Evolutionary conservation across 2,888 invertebrate genomes (phyloP), one percentile per base, ranked within the genome.

Genomic region (Lasius platythorax): DNA sequence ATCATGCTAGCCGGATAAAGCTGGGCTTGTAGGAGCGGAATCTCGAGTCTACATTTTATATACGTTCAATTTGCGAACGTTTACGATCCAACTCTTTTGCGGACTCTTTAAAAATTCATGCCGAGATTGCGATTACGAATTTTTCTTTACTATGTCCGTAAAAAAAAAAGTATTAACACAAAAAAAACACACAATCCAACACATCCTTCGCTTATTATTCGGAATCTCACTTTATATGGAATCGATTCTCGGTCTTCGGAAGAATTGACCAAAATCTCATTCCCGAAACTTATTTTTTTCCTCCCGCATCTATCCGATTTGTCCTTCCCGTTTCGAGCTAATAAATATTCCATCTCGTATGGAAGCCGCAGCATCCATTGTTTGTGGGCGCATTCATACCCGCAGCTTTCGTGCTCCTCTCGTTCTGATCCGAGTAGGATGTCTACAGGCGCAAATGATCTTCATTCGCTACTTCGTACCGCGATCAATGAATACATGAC

Each of bases 311-410:
- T 37, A 37, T 37, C 37, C 56, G 37, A 73, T 18, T 28, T 64
- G 64, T 61, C 58, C 61, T 75, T 76, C 33, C 58, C 63, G 43
- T 66, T 87, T 82, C 81, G 67, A 67, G 74, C 79, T 79, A 72
- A 88, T 88, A 87, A 87, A 88, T 87, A 85, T 63, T 74, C 53
- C 70, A 63, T 78, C 40, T 37, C 64, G 46, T 5, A 50, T 50
- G 18, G 46, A 40, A 43, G 73, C 63, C 53, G 23, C 18, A 40
- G n/a, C 75, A 40, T 11, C 46, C 76, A 53, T 50, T 75, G 50
- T 82, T 67, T 66, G 63, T 12, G n/a, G 30, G 9, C 2, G 40
- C 46, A 64, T 33, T 30, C 46, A 30, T 30, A 66, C 61, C 46
- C 23, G 30, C 23, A 72, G 33, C 61, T 46, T 23, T 46, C 58